Evolutionary conservation across 1,140 invertebrate species (phyloP), one percentile per base, ranked within the genome.

Genomic region (Drosophila lacteicornis): DNA sequence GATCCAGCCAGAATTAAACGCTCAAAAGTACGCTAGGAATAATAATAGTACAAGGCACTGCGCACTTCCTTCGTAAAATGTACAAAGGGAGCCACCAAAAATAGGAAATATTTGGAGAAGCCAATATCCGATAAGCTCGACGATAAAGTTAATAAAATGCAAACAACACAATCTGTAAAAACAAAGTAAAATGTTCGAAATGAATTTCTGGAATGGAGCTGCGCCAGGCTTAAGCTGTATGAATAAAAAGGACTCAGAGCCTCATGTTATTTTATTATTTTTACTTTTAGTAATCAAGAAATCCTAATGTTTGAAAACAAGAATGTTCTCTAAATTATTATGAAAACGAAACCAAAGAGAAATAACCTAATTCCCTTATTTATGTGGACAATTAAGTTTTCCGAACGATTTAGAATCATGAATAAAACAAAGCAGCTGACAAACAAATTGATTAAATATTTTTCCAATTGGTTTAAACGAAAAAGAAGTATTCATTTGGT

Each of bases 11-110:
- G 27, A 68, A 40, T 47, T 40, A 22, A 38, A 38, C 5, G 36
- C 22, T 56, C 17, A 36, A 57, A 70, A 58, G 45, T 25, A 12
- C 49, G 50, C 65, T 57, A 40, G 8, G 36, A 70, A 71, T 65
- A 67, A 25, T 40, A 51, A 36, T 33, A 40, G 43, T 25, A n/a
- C 12, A 13, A 6, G 38, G 11, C 40, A 6, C 40, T 43, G 56
- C 42, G 25, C 56, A 2, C 9, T n/a, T n/a, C 11, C 5, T 19
- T 7, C 50, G 36, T 6, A 38, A 8, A 40, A 40, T 3, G 19
- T 15, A 2, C 0, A 38, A 15, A 42, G 2, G 25, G n/a, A 42
- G 55, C 25, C 17, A n/a, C 6, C 19, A 19, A 43, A 62, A 62
- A 66, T 27, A 61, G 55, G 13, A 66, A 25, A 12, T 19, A 46